Evolutionary conservation across 2,113 vertebrate species (phyloP).

Genomic region (Vidua macroura): DNA sequence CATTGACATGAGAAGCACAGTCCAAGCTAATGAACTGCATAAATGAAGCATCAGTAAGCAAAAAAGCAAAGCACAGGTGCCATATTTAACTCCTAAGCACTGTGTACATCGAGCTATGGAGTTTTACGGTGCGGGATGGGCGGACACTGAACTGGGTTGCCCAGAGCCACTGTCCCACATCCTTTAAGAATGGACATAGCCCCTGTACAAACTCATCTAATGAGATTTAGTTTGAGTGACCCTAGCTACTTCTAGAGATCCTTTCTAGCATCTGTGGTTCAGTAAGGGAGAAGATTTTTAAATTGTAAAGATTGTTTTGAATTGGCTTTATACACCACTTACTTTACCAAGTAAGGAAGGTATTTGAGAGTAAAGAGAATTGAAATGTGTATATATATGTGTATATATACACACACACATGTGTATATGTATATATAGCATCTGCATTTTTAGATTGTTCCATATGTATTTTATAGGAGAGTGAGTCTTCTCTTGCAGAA

Average conservation of each 20-base stretch:
- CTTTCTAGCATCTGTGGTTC: not conserved
- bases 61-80: not conserved
- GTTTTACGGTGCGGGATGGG: not conserved
- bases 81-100: not conserved
- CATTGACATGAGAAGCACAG: not conserved
- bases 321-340: not conserved
- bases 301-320: not conserved
- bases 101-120: not conserved
- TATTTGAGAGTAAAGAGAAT: not conserved
- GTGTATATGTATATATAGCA: too few species aligned
- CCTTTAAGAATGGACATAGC: not conserved
- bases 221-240: not conserved
- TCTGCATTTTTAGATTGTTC: not conserved
- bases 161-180: not conserved
- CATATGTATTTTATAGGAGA: not conserved
- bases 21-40: not conserved
- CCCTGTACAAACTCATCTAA: not conserved
- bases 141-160: not conserved
- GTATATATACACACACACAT: not conserved
- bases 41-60: not conserved
- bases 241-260: not conserved
- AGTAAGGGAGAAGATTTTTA: not conserved
- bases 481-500: not conserved
- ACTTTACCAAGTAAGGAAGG: not conserved
- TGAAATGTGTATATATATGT: not conserved